Evolutionary conservation across 2,113 vertebrate species (phyloP).

Genomic region (Piaya cayana): DNA sequence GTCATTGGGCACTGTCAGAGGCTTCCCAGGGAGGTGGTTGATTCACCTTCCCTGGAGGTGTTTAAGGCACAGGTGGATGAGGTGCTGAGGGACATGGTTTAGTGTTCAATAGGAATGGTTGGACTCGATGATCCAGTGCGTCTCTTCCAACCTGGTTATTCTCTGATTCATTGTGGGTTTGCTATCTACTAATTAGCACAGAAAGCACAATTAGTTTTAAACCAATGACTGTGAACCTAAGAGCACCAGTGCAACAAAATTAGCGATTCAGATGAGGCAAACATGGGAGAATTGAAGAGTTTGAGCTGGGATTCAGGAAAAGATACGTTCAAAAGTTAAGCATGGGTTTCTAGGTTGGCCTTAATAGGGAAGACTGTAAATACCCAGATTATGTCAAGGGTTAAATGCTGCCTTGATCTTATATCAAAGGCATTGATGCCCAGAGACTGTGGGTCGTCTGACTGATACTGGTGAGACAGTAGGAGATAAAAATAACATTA

Average conservation of each 20-base stretch:
- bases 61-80: too few species aligned
- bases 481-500: neutral
- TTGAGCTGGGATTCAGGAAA: neutral
- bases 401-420: neutral
- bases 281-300: neutral
- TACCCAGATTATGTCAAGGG: neutral
- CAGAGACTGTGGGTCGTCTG: neutral
- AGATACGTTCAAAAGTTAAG: neutral
- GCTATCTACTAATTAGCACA: neutral
- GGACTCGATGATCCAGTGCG: too few species aligned
- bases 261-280: neutral
- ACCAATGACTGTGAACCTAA: neutral
- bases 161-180: too few species aligned
- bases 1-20: too few species aligned
- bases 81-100: too few species aligned
- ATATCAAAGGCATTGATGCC: neutral
- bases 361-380: neutral
- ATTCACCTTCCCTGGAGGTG: too few species aligned
- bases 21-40: too few species aligned
- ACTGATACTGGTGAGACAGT: neutral
- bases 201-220: neutral
- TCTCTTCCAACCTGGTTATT: too few species aligned
- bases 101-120: too few species aligned
- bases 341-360: neutral
- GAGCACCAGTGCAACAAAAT: neutral